Evolutionary conservation across 2,113 vertebrate genomes (phyloP).

Genomic region (Ctenomys sociabilis): DNA sequence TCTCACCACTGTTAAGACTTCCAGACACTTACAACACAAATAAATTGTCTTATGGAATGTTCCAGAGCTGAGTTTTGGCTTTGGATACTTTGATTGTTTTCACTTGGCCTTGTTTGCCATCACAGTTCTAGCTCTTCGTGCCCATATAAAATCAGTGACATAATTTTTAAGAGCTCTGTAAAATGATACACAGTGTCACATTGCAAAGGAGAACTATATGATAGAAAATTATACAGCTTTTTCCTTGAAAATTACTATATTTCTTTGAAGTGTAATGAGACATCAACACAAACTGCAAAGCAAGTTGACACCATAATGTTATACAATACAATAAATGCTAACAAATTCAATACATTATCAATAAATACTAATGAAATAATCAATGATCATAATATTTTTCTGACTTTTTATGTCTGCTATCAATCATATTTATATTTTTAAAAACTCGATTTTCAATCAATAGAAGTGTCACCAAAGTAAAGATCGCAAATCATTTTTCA

Average conservation of each 20-base stretch:
- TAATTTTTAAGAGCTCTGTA: not conserved
- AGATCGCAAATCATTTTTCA: constrained; percentile 13
- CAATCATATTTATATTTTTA: constrained; percentile 2
- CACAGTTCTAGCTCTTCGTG: not conserved
- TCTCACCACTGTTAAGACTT: not conserved
- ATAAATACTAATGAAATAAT: not conserved
- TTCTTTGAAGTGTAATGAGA: not conserved
- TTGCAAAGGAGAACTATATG: not conserved
- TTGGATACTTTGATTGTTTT: not conserved
- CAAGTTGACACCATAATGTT: not conserved
- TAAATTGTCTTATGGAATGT: not conserved
- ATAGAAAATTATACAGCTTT: not conserved
- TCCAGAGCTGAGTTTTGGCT: not conserved
- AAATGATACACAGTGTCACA: not conserved
- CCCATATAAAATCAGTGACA: not conserved
- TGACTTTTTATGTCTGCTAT: not conserved
- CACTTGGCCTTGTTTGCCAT: not conserved
- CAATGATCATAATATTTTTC: not conserved
- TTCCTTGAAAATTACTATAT: not conserved
- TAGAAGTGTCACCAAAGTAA: not conserved
- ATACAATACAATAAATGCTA: not conserved
- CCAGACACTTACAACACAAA: not conserved
- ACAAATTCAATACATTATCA: not conserved
- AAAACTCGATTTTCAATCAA: constrained; percentile 24
- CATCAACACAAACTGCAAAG: constrained; percentile 1